Evolutionary conservation across 1,140 invertebrate genomes (phyloP).

Genomic region (Delia radicum): DNA sequence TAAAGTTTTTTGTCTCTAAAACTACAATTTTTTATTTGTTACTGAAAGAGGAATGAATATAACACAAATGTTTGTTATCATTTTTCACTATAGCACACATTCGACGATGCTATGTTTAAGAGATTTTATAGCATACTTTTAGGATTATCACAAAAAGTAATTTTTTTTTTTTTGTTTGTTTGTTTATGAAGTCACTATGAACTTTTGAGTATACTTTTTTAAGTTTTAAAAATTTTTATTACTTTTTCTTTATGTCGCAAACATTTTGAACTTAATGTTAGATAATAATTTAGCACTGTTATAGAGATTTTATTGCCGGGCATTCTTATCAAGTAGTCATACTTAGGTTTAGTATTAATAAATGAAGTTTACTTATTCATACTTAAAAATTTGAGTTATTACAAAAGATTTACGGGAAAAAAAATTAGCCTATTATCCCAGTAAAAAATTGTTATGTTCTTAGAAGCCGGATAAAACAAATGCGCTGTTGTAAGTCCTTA

Average conservation of each 20-base stretch:
- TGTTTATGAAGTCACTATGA: not conserved
- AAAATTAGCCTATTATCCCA: too few species aligned
- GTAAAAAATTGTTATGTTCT: too few species aligned
- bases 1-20: not conserved
- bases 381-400: too few species aligned
- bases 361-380: too few species aligned
- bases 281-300: not conserved
- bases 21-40: too few species aligned
- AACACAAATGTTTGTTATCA: not conserved
- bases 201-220: not conserved
- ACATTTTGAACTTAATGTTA: not conserved
- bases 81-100: not conserved
- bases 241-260: not conserved
- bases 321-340: not conserved
- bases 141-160: not conserved
- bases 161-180: not conserved
- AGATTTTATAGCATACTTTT: slow-evolving; percentile 3
- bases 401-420: too few species aligned
- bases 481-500: too few species aligned
- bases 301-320: not conserved
- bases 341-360: not conserved
- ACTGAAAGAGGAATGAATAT: not conserved
- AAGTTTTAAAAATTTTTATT: not conserved
- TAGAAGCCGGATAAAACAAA: too few species aligned
- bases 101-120: not conserved